Base-by-base conservation (phyloP, 2,797 vertebrate species). In the Heliangelus exortis region DNA sequence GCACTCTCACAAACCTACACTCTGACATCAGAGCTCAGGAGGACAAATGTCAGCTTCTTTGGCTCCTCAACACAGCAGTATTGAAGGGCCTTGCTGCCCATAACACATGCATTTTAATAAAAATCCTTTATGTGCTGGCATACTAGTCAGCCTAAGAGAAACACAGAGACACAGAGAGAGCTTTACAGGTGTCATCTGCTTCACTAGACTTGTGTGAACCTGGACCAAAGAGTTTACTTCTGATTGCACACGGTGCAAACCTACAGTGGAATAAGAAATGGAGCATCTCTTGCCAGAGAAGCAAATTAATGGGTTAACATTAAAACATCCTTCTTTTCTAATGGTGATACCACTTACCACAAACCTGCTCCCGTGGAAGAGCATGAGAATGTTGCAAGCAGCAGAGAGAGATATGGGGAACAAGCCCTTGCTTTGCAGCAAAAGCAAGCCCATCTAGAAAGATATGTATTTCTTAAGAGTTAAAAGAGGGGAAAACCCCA, bases 1-100 rank as follows among this genome's bases (percentile, higher is more conserved):
- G 90, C 25, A 29, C 45, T 95, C 58, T 45, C n/a, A 85, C 58
- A 73, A 94, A 65, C 74, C 62, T 92, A 17, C 67, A 87, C 80
- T 34, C 57, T 76, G 62, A 72, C 34, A 45, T 48, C 28, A 71
- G 3, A 95, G 74, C 76, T 95, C 91, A 86, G 57, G 61, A 83
- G 75, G 74, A 91, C 67, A 96, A 95, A 93, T 45, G 92, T 85
- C 84, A 93, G 51, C 29, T 90, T 86, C 48, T 80, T 63, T 61
- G 23, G 53, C 21, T 84, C 31, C 45, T 58, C 53, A 66, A 2
- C 3, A 53, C 21, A 73, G 14, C 47, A 33, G 31, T 68, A 62
- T 33, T 23, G 2, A 21, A 67, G 29, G 15, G 18, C 3, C 15
- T 62, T 59, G 16, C 41, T 62, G 50, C 31, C 51, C 2, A 1